A percentile compares a stretch with the other conserved stretches of the same genome.
phyloP scores from a whole-genome alignment of 2,113 vertebrate species.

The Pyrgilauda ruficollis region DNA sequence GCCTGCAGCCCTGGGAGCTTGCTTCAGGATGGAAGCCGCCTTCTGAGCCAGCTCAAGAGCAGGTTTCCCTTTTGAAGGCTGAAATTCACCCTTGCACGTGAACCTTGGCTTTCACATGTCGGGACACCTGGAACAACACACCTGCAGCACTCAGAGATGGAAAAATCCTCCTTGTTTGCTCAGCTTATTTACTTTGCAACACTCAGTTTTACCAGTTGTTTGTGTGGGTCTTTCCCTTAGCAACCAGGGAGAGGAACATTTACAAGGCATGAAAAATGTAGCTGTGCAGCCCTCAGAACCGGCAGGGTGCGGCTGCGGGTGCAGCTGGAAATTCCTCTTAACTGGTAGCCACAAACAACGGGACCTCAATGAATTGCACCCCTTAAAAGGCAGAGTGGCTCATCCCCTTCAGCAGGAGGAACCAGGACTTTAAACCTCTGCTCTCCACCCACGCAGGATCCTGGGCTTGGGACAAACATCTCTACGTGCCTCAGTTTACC shows the following conservation, averaged over 20 bases:
- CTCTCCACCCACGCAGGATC: not conserved
- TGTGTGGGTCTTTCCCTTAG: slow-evolving; percentile 58
- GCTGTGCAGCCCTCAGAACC: not conserved
- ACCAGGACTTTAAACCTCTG: not conserved
- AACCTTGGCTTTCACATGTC: not conserved
- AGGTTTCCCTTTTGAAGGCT: not conserved
- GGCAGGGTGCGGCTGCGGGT: slow-evolving; percentile 37
- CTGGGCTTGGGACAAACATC: not conserved
- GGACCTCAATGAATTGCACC: not conserved
- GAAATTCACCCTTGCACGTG: not conserved
- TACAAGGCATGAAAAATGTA: slow-evolving; percentile 36
- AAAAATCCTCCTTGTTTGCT: slow-evolving; percentile 3
- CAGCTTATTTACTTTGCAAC: slow-evolving; percentile 35
- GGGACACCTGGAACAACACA: not conserved
- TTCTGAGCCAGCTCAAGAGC: not conserved
- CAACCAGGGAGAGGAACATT: slow-evolving; percentile 37
- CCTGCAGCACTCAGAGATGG: not conserved
- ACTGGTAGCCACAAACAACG: not conserved
- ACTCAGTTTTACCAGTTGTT: slow-evolving; percentile 39
- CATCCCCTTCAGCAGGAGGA: not conserved
- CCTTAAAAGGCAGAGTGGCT: not conserved
- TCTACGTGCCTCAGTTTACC: not conserved
- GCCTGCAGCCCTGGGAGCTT: not conserved
- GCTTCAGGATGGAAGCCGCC: not conserved
- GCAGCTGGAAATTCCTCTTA: slow-evolving; percentile 49